Base-by-base conservation (phyloP, 2,797 vertebrate genomes). In the Muscicapa striata region DNA sequence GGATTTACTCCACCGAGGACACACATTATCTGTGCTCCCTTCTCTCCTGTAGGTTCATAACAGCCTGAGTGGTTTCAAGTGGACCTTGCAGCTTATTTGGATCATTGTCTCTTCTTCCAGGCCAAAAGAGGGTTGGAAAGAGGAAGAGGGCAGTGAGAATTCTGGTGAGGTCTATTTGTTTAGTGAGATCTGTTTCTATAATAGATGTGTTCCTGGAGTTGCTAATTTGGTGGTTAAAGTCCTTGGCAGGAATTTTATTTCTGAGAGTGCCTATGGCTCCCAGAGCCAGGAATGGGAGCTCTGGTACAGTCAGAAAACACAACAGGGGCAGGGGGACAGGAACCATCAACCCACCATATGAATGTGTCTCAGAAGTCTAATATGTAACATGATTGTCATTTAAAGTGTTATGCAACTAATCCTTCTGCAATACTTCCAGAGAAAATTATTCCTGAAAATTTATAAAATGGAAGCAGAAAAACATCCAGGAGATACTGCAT, bases 1-100 rank as follows among this genome's bases (percentile, higher is more conserved):
- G 84, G 68, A 85, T 93, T 92, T 92, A 75, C 84, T 80, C 72
- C 55, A 57, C 70, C 6, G 78, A 93, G 74, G 87, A 84, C 81
- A 91, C 72, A 66, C 15, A 87, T 92, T 86, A 87, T 87, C 76
- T 76, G 40, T 52, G 68, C 40, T 89, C 63, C 72, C 13, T 64
- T 76, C 61, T 34, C 61, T 89, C 57, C 62, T 70, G 57, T 6
- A 83, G 38, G 46, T 74, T 91, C 13, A 0, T 26, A 83, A 77
- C 64, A 80, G 36, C 38, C 59, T 67, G 63, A 90, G 45, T 55
- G 54, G 54, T 88, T 88, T 81, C 70, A 57, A 49, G 54, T 26
- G 34, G 78, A 87, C 61, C 24, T 70, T 83, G 41, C 84, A 57
- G 78, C 32, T 89, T 74, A 77, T 74, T 87, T 63, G 55, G n/a